Percentiles rank a stretch among this genome's conserved stretches.
These are phyloP conservation scores for Salvelinus sp. DNA, from an alignment of 2,113 vertebrate species.

Conservation along the genomic window DNA sequence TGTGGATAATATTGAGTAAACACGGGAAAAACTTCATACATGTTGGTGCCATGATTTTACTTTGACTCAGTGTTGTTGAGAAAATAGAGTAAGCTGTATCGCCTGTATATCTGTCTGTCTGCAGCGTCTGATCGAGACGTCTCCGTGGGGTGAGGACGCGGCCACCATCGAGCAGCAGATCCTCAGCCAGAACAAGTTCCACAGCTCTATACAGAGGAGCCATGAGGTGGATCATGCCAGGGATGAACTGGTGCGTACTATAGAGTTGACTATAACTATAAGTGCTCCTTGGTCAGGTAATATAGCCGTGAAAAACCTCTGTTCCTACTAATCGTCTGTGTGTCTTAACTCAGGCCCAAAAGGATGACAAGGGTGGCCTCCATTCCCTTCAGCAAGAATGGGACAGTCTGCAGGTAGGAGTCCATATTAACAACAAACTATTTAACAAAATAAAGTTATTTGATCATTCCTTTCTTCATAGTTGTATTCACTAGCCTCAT, in stretches of 20 bases:
- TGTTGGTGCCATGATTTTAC: neutral
- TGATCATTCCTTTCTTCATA: neutral
- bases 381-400: slow-evolving; percentile 88
- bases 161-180: slow-evolving; percentile 86
- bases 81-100: neutral
- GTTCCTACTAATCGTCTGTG: neutral
- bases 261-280: neutral
- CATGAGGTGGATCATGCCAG: slow-evolving; percentile 80
- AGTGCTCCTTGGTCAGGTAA: neutral
- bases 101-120: slow-evolving; percentile 5
- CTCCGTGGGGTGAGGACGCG: slow-evolving; percentile 86
- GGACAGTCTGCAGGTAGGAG: slow-evolving; percentile 83
- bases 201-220: slow-evolving; percentile 86
- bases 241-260: slow-evolving; percentile 81
- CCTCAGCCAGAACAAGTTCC: slow-evolving; percentile 76
- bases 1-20: no score
- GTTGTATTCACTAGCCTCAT: neutral
- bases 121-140: slow-evolving; percentile 85
- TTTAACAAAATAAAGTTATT: neutral
- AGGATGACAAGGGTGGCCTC: slow-evolving; percentile 77
- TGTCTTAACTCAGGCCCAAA: slow-evolving; percentile 36
- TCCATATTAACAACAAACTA: neutral
- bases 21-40: no score
- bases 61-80: neutral
- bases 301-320: neutral